phyloP scores from a whole-genome alignment of 2,888 invertebrate species.

The Brachyopa scutellaris region DNA sequence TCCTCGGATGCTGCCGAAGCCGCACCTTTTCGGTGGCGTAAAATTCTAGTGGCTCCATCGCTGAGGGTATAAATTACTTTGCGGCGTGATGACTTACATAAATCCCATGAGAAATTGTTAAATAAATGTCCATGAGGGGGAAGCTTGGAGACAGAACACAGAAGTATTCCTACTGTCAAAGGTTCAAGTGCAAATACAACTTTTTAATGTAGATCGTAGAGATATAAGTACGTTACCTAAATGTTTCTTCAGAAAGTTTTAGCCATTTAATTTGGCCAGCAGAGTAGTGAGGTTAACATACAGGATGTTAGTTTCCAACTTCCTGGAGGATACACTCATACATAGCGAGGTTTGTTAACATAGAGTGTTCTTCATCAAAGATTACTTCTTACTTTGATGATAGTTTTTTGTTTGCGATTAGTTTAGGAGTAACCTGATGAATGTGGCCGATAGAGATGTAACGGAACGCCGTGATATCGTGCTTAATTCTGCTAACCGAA shows the following conservation, averaged over 20 bases:
- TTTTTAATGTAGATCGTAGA: slow-evolving; percentile 49
- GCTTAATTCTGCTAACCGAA: too few species aligned
- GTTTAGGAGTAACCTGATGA: too few species aligned
- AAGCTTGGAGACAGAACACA: not conserved
- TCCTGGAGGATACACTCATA: too few species aligned
- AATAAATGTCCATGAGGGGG: not conserved
- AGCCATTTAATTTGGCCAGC: slow-evolving; percentile 29
- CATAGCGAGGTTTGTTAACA: too few species aligned
- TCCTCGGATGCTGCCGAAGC: slow-evolving; percentile 4
- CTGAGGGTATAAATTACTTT: slow-evolving; percentile 61
- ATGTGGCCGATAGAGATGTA: too few species aligned
- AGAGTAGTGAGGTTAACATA: too few species aligned
- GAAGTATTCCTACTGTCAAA: slow-evolving; percentile 6
- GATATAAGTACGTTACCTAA: too few species aligned
- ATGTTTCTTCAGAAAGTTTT: slow-evolving; percentile 48
- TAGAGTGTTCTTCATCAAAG: too few species aligned
- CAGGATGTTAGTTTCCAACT: too few species aligned
- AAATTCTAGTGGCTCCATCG: slow-evolving; percentile 49
- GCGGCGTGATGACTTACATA: slow-evolving; percentile 54
- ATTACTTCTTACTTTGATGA: too few species aligned
- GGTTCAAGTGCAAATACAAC: slow-evolving; percentile 23
- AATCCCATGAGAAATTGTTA: slow-evolving; percentile 37
- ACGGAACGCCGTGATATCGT: too few species aligned
- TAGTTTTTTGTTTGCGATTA: too few species aligned
- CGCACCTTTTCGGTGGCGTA: slow-evolving; percentile 34